Conservation (phyloP, 2,113 vertebrate genomes). For the Formicarius rufipectus region DNA sequence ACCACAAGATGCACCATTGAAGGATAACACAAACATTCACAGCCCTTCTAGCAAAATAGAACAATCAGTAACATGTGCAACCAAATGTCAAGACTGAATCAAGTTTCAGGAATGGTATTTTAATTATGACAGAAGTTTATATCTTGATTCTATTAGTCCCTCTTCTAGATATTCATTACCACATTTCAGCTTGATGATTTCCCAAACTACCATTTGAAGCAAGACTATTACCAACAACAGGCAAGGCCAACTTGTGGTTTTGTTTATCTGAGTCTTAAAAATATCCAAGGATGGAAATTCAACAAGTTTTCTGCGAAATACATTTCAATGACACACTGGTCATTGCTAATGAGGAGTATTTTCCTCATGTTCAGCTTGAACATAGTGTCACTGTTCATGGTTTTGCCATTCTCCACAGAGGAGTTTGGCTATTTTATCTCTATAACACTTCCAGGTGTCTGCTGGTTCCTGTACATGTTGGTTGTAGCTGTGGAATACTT, state of each 20-base stretch:
- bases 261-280: neutral
- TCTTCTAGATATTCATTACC: neutral
- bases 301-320: neutral
- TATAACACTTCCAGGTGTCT: neutral
- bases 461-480: fast-evolving
- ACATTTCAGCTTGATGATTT: neutral
- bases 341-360: neutral
- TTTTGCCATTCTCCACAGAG: neutral
- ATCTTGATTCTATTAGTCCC: neutral
- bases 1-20: neutral
- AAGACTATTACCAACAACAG: neutral
- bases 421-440: neutral
- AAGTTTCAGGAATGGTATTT: neutral
- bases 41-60: neutral
- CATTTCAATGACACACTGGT: neutral
- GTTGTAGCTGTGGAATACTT: fast-evolving
- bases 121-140: neutral
- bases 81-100: neutral
- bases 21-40: neutral
- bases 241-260: neutral
- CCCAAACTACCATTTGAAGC: neutral
- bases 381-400: too few species aligned
- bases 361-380: neutral
- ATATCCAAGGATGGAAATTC: neutral
- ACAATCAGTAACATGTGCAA: neutral